Conservation (phyloP, 2,797 vertebrate genomes). For the Sandelia bainsii region DNA sequence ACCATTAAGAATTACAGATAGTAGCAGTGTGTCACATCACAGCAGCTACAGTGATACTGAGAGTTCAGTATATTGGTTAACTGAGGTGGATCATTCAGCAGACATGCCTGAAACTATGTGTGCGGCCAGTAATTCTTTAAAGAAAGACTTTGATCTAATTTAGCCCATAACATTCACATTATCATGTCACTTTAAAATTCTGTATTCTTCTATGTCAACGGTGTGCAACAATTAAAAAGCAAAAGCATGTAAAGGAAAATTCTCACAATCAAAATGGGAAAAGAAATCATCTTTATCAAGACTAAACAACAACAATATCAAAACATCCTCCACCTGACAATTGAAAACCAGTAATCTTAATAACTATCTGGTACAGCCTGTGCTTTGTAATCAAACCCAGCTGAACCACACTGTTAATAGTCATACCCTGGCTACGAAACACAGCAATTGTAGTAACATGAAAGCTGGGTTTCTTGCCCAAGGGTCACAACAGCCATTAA, state of each 20-base stretch:
- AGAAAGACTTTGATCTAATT: conserved; percentile 13
- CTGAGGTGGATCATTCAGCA: conserved; percentile 25
- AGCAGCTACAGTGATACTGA: conserved; percentile 5
- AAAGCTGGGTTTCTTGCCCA: conserved; percentile 48
- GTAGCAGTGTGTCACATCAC: conserved; percentile 26
- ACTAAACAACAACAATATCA: conserved; percentile 31
- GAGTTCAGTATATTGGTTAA: conserved; percentile 20
- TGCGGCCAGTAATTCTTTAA: conserved; percentile 32
- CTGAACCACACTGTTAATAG: conserved; percentile 71
- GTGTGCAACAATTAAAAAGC: not conserved
- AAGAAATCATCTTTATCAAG: conserved; percentile 10
- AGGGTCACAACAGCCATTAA: conserved; percentile 63
- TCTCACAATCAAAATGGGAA: conserved; percentile 2
- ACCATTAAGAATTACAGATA: conserved; percentile 1
- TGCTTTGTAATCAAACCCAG: conserved; percentile 74
- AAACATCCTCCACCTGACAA: conserved; percentile 45
- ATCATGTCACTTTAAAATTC: conserved; percentile 12
- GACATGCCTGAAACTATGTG: conserved; percentile 41
- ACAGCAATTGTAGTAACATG: conserved; percentile 63
- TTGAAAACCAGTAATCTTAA: conserved; percentile 52
- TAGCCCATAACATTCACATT: conserved; percentile 17
- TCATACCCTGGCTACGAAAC: conserved; percentile 56
- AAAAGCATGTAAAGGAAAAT: conserved; percentile 6
- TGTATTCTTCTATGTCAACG: not conserved
- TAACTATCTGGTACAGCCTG: conserved; percentile 61